Base-by-base conservation (phyloP, 1,140 invertebrate genomes). In the Drosophila chauvacae region DNA sequence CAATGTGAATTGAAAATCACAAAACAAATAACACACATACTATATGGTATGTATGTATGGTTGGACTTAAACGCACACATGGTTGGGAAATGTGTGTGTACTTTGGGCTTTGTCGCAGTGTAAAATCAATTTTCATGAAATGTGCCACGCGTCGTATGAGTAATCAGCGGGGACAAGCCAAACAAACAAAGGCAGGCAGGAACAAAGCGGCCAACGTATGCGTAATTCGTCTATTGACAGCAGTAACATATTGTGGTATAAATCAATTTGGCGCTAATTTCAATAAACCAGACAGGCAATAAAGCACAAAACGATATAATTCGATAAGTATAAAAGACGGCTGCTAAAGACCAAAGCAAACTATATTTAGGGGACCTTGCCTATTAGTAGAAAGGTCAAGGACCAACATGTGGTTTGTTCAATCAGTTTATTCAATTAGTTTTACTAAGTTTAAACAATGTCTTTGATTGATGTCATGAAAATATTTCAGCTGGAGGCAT, bases 41-140 rank as follows among this genome's bases (percentile, higher is more conserved):
- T 23, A 23, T 23, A 23, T 23, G 23, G 23, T 23, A 26, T n/a
- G 23, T 10, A 16, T 37, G 7, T 55, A 55, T 35, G 45, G 20
- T 48, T 9, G 47, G 7, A 68, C 42, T 58, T 26, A 66, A 33
- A 48, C 39, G 23, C 23, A 71, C 45, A 76, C 30, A 39, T 33
- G 23, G 28, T 7, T 7, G 20, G 4, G n/a, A 16, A 28, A 50
- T 45, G 30, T 73, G 60, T 61, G 53, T 75, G 77, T 48, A 28
- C 39, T 62, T 51, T 68, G 39, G 57, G 73, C 61, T 80, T 87
- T 83, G 83, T 77, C 77, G 75, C 84, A 77, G 80, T 83, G 84
- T 88, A 88, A 88, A 88, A 88, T 90, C 85, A 88, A 88, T 88
- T 88, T 90, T 79, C 85, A 90, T 90, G 74, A 90, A 88, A 87